Percentiles rank a stretch among this genome's conserved stretches.
These are phyloP conservation scores for Leistus spinibarbis DNA, from an alignment of 2,888 invertebrate genomes.

Conservation along the genomic window DNA sequence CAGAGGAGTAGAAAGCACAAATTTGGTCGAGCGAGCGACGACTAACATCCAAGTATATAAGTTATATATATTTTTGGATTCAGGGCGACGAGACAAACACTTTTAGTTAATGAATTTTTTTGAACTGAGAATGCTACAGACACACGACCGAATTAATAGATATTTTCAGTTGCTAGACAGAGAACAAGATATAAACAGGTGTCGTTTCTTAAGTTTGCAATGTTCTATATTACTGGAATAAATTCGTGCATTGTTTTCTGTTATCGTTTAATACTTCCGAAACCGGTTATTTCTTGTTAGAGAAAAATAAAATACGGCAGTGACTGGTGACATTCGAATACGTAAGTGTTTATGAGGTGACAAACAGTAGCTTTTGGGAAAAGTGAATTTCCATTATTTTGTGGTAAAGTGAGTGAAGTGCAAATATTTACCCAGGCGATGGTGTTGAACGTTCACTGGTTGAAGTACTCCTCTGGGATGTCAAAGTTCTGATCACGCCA, in stretches of 20 bases:
- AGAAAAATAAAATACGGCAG: no score
- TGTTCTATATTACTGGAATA: neutral
- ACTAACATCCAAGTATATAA: no score
- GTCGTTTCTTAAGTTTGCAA: neutral
- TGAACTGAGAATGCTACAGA: no score
- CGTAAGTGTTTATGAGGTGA: slow-evolving; percentile 9
- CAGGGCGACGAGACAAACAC: no score
- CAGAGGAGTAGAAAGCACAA: no score
- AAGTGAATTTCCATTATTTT: slow-evolving; percentile 10
- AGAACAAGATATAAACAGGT: no score
- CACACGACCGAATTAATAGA: no score
- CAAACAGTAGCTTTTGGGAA: neutral
- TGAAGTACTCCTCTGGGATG: slow-evolving; percentile 28
- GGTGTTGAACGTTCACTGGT: slow-evolving; percentile 9
- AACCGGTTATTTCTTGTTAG: neutral
- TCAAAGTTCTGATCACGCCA: neutral
- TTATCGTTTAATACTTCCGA: neutral
- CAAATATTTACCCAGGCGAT: slow-evolving; percentile 28
- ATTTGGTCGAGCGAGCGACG: no score
- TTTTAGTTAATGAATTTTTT: no score
- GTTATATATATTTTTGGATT: no score
- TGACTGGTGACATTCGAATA: neutral
- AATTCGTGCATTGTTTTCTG: neutral
- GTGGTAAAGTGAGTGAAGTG: slow-evolving; percentile 7
- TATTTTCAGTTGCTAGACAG: no score